A percentile compares a stretch with the other conserved stretches of the same genome.
Evolutionary conservation across 2,113 vertebrate species (phyloP).

Genomic region (Protobothrops flavoviridis): DNA sequence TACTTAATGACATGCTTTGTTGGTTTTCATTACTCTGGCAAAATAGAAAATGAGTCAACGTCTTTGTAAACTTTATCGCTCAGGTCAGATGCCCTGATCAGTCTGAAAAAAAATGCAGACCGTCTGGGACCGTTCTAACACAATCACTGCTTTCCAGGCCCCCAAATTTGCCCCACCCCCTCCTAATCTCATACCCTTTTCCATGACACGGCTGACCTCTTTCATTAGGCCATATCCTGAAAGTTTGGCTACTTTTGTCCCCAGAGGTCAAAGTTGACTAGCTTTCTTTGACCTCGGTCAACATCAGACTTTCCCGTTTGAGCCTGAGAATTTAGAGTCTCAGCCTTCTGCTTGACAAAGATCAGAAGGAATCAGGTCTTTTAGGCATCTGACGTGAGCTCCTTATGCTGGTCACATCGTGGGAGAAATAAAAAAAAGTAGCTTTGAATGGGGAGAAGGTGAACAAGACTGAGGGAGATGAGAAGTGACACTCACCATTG

Average conservation of each 20-base stretch:
- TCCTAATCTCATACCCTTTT: conserved; percentile 1
- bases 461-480: neutral
- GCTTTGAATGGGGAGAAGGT: neutral
- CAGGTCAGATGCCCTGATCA: conserved; percentile 22
- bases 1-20: conserved; percentile 44
- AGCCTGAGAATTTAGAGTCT: conserved; percentile 56
- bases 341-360: conserved; percentile 44
- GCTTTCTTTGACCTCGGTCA: conserved; percentile 55
- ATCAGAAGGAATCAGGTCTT: neutral
- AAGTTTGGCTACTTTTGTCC: conserved; percentile 40
- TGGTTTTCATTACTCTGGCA: conserved; percentile 13
- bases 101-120: conserved; percentile 7
- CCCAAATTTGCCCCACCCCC: neutral
- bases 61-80: conserved; percentile 14
- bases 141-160: neutral
- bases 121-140: conserved; percentile 21
- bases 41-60: neutral
- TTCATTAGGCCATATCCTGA: neutral
- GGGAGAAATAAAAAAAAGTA: conserved; percentile 53
- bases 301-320: conserved; percentile 33
- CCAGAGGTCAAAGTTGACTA: conserved; percentile 63
- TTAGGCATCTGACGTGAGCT: conserved; percentile 54
- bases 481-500: conserved; percentile 79
- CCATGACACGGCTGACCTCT: conserved; percentile 30
- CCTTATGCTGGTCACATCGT: conserved; percentile 54